Base-by-base conservation (phyloP, 2,113 vertebrate genomes). In the Mystacornis crossleyi region DNA sequence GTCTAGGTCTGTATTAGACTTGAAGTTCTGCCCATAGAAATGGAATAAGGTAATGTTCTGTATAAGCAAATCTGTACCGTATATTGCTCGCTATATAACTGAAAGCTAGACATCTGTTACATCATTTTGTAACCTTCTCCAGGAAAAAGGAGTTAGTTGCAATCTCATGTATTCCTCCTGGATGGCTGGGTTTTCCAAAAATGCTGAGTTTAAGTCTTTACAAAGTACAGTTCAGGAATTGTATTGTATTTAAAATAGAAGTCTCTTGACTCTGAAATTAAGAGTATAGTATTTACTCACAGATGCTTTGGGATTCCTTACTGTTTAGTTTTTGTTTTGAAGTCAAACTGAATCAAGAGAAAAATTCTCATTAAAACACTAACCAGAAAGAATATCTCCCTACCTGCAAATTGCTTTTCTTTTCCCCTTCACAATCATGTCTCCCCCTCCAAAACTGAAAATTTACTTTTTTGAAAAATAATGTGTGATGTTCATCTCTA, bases 171-270 rank as follows among this genome's bases (percentile, higher is more conserved):
- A 4, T 73, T 85, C 38, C 10, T 95, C 24, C 26, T 90, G 54
- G 33, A n/a, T 79, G 28, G 14, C 31, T 74, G 55, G 8, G 10
- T 86, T 94, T 89, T 84, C 43, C 14, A 85, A 55, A 83, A 89
- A 43, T 64, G 4, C 9, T 70, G 71, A 36, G 33, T 28, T 89
- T 48, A 95, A 89, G 21, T 38, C 45, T 81, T 82, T 81, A 38
- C 8, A 18, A 69, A 70, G 17, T 81, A 84, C 36, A 50, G n/a
- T 67, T 67, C 17, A 45, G 28, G 55, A 87, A 24, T 75, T 85
- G 18, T 55, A 23, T 47, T 66, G 33, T 85, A 58, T 70, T 95
- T 94, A 71, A 91, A 97, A 82, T 21, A 8, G 57, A 40, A 78
- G 47, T 95, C 6, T 82, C 21, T 79, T 70, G 4, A 6, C 23